These are phyloP conservation scores for Caenorhabditis doughertyi DNA, from an alignment of 2,888 invertebrate genomes.

Conservation along the genomic window DNA sequence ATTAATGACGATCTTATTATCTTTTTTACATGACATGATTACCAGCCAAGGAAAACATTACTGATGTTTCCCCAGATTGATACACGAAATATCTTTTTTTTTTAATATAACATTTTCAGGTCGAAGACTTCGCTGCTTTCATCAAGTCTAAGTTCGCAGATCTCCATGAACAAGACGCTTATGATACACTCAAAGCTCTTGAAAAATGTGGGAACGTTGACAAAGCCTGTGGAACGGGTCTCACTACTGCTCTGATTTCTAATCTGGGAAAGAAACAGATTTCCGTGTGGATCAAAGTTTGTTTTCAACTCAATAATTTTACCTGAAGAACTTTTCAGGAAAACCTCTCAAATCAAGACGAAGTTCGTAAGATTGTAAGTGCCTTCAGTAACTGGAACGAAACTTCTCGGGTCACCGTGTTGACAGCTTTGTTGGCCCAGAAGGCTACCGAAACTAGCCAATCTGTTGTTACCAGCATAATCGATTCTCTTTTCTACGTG, in stretches of 20 bases:
- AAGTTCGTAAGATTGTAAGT: constrained; percentile 51
- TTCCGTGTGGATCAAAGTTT: constrained; percentile 46
- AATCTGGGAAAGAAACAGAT: constrained; percentile 62
- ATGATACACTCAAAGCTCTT: constrained; percentile 39
- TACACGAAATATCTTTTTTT: not conserved
- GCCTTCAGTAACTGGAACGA: constrained; percentile 61
- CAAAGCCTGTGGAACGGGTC: constrained; percentile 36
- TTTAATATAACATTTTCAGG: constrained; percentile 37
- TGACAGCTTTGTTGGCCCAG: constrained; percentile 42
- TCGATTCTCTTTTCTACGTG: constrained; percentile 60
- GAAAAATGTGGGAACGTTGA: constrained; percentile 56
- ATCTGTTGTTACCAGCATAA: constrained; percentile 48
- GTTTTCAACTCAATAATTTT: not conserved
- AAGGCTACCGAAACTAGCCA: constrained; percentile 58
- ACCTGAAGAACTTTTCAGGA: constrained; percentile 44
- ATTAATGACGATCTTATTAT: constrained; percentile 20
- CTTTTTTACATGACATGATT: not conserved
- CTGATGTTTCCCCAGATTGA: too few species aligned
- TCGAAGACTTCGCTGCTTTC: constrained; percentile 48
- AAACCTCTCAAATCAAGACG: constrained; percentile 50
- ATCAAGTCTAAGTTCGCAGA: constrained; percentile 43
- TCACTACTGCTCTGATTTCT: constrained; percentile 40
- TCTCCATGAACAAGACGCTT: constrained; percentile 54
- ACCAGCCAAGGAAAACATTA: too few species aligned
- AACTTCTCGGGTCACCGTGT: constrained; percentile 43